Evolutionary conservation across 2,113 vertebrate species (phyloP).

Genomic region (Pteronura brasiliensis): DNA sequence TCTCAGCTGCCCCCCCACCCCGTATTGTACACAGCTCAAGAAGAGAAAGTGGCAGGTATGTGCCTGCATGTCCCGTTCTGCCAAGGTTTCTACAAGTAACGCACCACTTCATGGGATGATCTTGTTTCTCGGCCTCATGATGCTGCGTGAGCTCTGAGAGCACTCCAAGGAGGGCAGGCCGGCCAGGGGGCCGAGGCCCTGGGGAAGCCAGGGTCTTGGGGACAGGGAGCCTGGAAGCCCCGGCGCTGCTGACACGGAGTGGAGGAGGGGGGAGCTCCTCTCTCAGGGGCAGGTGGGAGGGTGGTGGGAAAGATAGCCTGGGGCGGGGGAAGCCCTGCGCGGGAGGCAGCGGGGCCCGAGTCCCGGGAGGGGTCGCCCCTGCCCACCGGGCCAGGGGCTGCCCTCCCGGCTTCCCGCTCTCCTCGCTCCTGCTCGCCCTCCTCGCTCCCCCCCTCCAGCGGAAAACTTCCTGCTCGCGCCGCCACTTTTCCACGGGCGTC

Average conservation of each 20-base stretch:
- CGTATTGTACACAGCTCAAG: background rate
- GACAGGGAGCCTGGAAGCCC: background rate
- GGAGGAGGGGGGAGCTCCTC: background rate
- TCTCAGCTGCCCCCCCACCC: background rate
- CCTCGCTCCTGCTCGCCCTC: background rate
- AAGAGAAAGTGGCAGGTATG: background rate
- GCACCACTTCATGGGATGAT: background rate
- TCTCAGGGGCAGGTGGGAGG: background rate
- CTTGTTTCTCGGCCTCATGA: background rate
- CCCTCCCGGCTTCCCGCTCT: background rate
- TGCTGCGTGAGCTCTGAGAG: background rate
- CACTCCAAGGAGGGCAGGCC: background rate
- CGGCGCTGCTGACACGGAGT: rapidly evolving
- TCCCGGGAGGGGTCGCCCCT: background rate
- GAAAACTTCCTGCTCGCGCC: slow-evolving; percentile 18
- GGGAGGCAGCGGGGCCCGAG: background rate
- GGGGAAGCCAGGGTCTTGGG: background rate
- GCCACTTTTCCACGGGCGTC: background rate
- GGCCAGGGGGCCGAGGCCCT: background rate
- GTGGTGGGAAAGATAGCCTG: background rate
- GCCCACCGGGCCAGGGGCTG: rapidly evolving
- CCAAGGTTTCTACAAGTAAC: background rate
- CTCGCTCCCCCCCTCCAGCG: background rate
- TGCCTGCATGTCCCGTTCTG: background rate
- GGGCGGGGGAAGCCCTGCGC: too few species aligned